phyloP scores from a whole-genome alignment of 2,113 vertebrate genomes.

The Heteronetta atricapilla region DNA sequence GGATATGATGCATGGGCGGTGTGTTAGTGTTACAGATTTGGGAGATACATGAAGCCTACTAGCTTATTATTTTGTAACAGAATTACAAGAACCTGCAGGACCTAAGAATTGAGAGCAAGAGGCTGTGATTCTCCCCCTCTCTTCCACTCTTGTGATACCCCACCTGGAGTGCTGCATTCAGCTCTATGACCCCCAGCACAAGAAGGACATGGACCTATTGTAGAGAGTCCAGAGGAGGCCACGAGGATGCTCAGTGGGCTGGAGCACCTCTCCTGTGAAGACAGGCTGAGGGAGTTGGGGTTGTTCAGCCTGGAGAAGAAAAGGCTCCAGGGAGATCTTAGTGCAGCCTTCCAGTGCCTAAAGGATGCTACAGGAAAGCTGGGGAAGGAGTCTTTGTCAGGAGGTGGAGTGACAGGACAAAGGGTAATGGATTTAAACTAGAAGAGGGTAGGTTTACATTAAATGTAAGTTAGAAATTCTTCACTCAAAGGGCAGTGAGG shows the following conservation, averaged over 20 bases:
- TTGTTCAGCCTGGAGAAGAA: background rate
- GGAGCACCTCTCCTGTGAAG: background rate
- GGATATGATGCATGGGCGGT: background rate
- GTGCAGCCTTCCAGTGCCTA: too few relatives aligned
- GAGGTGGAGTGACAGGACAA: too few relatives aligned
- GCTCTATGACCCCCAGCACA: background rate
- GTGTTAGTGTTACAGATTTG: accelerated
- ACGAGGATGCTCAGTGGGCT: background rate
- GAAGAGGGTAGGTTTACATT: too few relatives aligned
- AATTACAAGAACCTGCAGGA: background rate
- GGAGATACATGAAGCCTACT: background rate
- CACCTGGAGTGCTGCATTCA: background rate
- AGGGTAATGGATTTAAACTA: too few relatives aligned
- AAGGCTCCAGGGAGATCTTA: too few relatives aligned
- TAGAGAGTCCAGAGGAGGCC: background rate
- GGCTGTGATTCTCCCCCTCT: background rate
- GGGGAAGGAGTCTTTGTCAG: too few relatives aligned
- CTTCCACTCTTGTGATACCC: background rate
- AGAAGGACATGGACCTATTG: background rate
- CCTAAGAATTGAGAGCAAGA: background rate
- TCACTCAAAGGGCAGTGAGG: too few relatives aligned
- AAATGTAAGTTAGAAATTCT: too few relatives aligned
- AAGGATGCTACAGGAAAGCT: too few relatives aligned
- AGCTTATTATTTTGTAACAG: background rate
- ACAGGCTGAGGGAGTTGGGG: background rate